These are phyloP conservation scores for Octopus bimaculoides DNA, from an alignment of 1,140 invertebrate species.

Conservation along the genomic window DNA sequence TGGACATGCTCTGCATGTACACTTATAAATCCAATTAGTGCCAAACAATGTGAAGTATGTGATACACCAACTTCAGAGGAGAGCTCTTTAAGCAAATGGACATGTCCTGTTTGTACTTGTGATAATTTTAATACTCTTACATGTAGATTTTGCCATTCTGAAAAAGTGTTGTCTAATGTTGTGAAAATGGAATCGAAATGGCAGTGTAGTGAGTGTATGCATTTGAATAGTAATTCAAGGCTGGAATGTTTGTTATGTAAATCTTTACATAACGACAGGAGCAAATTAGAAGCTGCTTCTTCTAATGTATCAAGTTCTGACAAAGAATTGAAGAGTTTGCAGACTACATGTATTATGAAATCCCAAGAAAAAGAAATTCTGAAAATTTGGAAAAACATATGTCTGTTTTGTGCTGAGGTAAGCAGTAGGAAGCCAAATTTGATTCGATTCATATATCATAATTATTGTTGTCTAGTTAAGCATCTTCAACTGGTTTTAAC, in stretches of 20 bases:
- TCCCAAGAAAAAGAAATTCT: not conserved
- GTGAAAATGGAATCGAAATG: not conserved
- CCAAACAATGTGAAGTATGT: not conserved
- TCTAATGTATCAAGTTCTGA: not conserved
- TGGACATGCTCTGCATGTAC: constrained; percentile 4
- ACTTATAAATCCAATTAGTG: not conserved
- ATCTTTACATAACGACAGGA: not conserved
- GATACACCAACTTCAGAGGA: not conserved
- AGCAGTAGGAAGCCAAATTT: constrained; percentile 33
- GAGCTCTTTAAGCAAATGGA: not conserved
- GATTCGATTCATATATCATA: not conserved
- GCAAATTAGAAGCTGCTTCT: not conserved
- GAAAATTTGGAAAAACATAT: constrained; percentile 12
- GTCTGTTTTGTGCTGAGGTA: constrained; percentile 13
- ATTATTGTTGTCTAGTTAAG: not conserved
- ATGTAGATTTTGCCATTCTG: not conserved
- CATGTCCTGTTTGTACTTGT: not conserved
- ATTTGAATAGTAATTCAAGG: not conserved
- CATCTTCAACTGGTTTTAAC: not conserved
- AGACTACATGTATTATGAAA: not conserved
- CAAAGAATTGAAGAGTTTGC: not conserved
- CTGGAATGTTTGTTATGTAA: not conserved
- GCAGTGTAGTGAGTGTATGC: not conserved
- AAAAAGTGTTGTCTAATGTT: not conserved
- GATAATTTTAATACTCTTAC: not conserved